These are phyloP conservation scores for Acipenser ruthenus DNA, from an alignment of 2,797 vertebrate genomes.

Conservation along the genomic window DNA sequence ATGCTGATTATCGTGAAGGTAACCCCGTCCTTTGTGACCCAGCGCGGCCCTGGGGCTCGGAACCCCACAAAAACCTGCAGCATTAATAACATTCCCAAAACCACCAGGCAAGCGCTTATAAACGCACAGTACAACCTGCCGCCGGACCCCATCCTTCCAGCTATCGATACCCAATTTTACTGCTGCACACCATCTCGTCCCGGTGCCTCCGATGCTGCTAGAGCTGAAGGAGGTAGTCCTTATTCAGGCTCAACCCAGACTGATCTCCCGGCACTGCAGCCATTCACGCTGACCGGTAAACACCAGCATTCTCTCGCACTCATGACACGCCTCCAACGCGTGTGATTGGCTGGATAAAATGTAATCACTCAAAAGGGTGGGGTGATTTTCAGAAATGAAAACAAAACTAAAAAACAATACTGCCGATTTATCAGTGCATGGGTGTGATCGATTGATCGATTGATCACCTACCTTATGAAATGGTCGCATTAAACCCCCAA, in stretches of 20 bases:
- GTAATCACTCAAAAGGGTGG: no score
- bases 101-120: slow-evolving; percentile 20
- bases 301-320: no score
- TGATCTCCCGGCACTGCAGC: background rate
- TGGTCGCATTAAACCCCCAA: no score
- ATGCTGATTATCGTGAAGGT: slow-evolving; percentile 52
- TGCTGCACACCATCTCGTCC: slow-evolving; percentile 31
- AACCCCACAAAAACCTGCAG: slow-evolving; percentile 43
- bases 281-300: background rate
- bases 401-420: no score
- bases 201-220: background rate
- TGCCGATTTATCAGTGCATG: no score
- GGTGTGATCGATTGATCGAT: no score
- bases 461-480: no score
- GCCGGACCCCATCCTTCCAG: slow-evolving; percentile 36
- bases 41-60: slow-evolving; percentile 20
- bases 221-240: slow-evolving; percentile 44
- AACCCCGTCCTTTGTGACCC: slow-evolving; percentile 22
- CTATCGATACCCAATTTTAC: background rate
- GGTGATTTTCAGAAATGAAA: no score
- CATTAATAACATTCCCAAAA: slow-evolving; percentile 34
- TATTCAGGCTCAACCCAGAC: slow-evolving; percentile 9
- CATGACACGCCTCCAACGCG: no score
- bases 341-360: no score
- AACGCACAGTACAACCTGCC: slow-evolving; percentile 16